A percentile compares a stretch with the other conserved stretches of the same genome.
Conservation (phyloP, 2,888 invertebrate genomes). For the Caenorhabditis plicata region DNA sequence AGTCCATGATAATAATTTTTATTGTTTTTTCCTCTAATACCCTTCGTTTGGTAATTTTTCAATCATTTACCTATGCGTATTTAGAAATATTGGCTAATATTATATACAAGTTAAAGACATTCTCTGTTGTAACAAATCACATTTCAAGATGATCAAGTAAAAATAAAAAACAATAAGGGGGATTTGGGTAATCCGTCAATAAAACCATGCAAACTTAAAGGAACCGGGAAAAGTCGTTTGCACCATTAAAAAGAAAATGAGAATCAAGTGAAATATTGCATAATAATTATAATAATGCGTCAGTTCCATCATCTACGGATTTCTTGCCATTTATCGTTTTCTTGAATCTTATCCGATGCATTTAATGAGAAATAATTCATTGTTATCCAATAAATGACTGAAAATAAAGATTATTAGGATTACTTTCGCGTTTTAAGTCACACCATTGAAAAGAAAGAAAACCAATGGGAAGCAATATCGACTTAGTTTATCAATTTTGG, state of each 20-base stretch:
- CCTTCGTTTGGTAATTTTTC: no score
- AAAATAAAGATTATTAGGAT: conserved; percentile 7
- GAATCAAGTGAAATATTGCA: conserved; percentile 9
- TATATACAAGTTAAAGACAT: no score
- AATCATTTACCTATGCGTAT: not conserved
- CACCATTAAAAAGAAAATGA: conserved; percentile 29
- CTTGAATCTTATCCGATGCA: conserved; percentile 29
- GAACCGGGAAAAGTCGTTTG: conserved; percentile 25
- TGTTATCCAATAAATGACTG: conserved; percentile 54
- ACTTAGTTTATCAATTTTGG: conserved; percentile 98
- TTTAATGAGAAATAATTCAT: conserved; percentile 42
- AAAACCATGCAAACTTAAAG: not conserved
- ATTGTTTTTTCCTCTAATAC: conserved; percentile 1
- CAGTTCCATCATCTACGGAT: conserved; percentile 26
- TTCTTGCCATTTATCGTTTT: conserved; percentile 30
- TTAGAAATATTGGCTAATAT: no score
- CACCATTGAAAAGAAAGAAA: conserved; percentile 58
- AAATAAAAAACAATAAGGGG: conserved; percentile 1
- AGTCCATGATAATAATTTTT: no score
- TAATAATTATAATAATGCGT: conserved; percentile 5
- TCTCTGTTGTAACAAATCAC: no score
- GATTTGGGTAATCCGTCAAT: not conserved
- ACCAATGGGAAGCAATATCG: conserved; percentile 85
- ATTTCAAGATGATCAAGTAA: not conserved
- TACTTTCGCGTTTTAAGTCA: conserved; percentile 2